These are phyloP conservation scores for Graphium colonna DNA, from an alignment of 2,888 invertebrate species.

Conservation along the genomic window DNA sequence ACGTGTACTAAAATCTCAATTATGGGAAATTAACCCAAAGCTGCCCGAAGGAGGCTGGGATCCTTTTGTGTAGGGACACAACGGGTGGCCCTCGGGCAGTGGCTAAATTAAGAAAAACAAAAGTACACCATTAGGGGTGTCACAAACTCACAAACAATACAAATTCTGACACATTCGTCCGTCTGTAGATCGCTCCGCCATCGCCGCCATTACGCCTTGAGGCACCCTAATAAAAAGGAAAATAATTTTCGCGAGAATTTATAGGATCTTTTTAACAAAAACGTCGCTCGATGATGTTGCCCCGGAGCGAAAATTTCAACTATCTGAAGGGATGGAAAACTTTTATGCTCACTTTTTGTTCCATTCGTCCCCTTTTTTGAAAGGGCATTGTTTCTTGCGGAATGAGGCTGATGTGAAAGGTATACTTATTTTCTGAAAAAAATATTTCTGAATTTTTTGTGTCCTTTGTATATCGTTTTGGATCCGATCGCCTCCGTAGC, in stretches of 20 bases:
- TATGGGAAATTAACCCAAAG: constrained; percentile 33
- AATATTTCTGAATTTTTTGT: neutral
- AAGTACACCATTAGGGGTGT: constrained; percentile 56
- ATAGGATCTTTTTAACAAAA: constrained; percentile 9
- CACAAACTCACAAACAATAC: constrained; percentile 48
- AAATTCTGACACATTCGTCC: constrained; percentile 29
- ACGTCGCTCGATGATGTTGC: neutral
- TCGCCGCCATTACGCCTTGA: constrained; percentile 12
- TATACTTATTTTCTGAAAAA: neutral
- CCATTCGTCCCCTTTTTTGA: neutral
- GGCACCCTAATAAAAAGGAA: constrained; percentile 16
- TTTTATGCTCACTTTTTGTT: neutral
- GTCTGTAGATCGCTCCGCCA: constrained; percentile 14
- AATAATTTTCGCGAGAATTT: constrained; percentile 19
- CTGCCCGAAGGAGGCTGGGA: constrained; percentile 33
- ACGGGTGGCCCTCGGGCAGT: constrained; percentile 39
- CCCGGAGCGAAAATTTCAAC: constrained; percentile 8
- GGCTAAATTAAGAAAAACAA: constrained; percentile 65
- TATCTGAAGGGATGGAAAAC: neutral
- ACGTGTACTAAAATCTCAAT: constrained; percentile 25
- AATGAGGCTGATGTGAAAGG: neutral
- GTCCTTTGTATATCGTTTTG: too few relatives aligned
- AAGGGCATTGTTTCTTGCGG: neutral
- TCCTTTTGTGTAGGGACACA: constrained; percentile 49
- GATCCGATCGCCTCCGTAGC: too few relatives aligned